Percentiles rank a stretch among this genome's conserved stretches.
These are phyloP conservation scores for Lagria hirta DNA, from an alignment of 2,888 invertebrate species.

Conservation along the genomic window DNA sequence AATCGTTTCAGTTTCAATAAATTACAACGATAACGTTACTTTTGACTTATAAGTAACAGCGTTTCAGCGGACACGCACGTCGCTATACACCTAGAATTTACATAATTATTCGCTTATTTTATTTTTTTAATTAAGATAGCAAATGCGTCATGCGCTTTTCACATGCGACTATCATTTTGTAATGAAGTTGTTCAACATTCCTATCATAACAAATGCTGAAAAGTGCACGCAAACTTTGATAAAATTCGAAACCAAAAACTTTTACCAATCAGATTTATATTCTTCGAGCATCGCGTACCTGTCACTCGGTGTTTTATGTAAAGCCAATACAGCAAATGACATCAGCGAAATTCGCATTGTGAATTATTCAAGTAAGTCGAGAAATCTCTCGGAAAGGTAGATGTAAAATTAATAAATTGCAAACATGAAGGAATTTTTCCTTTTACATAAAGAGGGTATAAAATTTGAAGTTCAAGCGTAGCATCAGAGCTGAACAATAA, in stretches of 20 bases:
- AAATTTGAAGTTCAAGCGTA: too few species aligned
- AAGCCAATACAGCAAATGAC: constrained; percentile 36
- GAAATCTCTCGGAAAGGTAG: too few species aligned
- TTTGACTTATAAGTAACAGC: constrained; percentile 39
- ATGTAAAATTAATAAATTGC: too few species aligned
- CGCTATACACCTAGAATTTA: constrained; percentile 39
- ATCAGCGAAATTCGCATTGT: constrained; percentile 31
- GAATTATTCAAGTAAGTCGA: constrained; percentile 34
- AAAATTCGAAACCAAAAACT: too few species aligned
- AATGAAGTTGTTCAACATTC: constrained; percentile 47
- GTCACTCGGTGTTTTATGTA: constrained; percentile 34
- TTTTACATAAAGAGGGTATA: too few species aligned
- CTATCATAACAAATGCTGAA: constrained; percentile 16
- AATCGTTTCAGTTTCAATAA: constrained; percentile 36
- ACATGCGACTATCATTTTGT: constrained; percentile 46
- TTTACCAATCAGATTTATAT: constrained; percentile 30
- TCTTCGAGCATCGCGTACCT: constrained; percentile 32
- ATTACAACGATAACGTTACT: constrained; percentile 42
- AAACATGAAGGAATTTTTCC: too few species aligned
- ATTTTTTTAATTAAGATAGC: constrained; percentile 46
- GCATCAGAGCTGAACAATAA: too few species aligned
- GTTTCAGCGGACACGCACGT: constrained; percentile 40
- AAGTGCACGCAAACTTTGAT: constrained; percentile 21
- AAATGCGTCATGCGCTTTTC: constrained; percentile 34
- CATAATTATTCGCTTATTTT: constrained; percentile 44